These are phyloP conservation scores for Thomomys bottae DNA, from an alignment of 2,113 vertebrate species.

Conservation along the genomic window DNA sequence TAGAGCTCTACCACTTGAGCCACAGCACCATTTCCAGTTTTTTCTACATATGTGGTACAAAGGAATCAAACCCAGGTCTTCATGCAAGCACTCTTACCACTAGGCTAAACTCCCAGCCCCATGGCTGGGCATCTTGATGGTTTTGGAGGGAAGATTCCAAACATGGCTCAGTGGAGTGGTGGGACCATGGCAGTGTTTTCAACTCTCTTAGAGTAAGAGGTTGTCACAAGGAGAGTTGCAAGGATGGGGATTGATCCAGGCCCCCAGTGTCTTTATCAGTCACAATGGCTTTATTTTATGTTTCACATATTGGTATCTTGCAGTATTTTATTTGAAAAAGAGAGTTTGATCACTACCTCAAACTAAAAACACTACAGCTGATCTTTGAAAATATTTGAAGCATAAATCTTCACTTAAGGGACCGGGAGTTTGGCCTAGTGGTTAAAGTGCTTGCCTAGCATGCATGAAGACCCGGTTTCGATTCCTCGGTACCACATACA, in stretches of 20 bases:
- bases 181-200: background rate
- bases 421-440: too few relatives aligned
- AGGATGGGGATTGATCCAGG: background rate
- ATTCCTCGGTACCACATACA: too few relatives aligned
- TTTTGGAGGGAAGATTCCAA: background rate
- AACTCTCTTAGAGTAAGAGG: background rate
- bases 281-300: background rate
- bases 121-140: background rate
- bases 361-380: background rate
- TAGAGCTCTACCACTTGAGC: too few relatives aligned
- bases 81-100: too few relatives aligned
- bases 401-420: background rate
- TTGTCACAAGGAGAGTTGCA: background rate
- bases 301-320: background rate
- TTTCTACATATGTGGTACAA: too few relatives aligned
- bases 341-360: background rate
- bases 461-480: too few relatives aligned
- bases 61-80: too few relatives aligned
- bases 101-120: too few relatives aligned
- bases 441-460: too few relatives aligned
- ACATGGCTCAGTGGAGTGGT: background rate
- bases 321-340: background rate
- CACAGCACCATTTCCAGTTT: too few relatives aligned
- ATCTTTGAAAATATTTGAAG: slow-evolving; percentile 6
- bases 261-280: background rate